Base-by-base conservation (phyloP, 2,113 vertebrate genomes). In the Hemichromis elongatus region DNA sequence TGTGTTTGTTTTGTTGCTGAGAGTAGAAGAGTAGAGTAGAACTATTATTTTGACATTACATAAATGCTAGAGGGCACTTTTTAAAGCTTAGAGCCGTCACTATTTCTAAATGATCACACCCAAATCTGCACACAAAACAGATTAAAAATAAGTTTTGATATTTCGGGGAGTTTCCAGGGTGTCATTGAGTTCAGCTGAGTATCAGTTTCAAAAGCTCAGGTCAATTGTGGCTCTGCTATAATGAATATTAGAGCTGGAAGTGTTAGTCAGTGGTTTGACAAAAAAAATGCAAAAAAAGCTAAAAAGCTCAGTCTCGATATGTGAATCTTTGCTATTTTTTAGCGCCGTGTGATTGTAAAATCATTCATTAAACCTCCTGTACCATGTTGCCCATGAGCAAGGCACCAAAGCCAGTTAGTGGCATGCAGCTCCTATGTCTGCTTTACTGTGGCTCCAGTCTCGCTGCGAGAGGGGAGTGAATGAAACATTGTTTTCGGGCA, bases 401-500 rank as follows among this genome's bases (percentile, higher is more conserved):
- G 89, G 86, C 87, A 92, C 56, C 73, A 37, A 54, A 68, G 10
- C 19, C 78, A 73, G 63, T 7, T 54, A 30, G 9, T 42, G 85
- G 47, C 80, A 3, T 33, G 79, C 4, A 18, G 55, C 84, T 85
- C 53, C 80, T 50, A 6, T 80, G 81, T 79, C 82, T 24, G 80
- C 85, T 80, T 82, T 45, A 1, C 84, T 77, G 85, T 30, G 77
- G 86, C 93, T 77, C 40, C 70, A 5, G 85, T 88, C 81, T 79
- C 3, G 78, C 81, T 19, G 16, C 21, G 50, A 77, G 77, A 89
- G 88, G 77, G 50, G 12, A 82, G 84, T 94, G 94, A 95, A 95
- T 92, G 91, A 93, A 90, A 90, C 92, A 89, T 93, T 93, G 94
- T 95, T 89, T 89, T 81, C 77, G 37, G 77, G 61, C 90, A 85